Evolutionary conservation across 2,797 vertebrate genomes (phyloP), one percentile per base, ranked within the genome.

Genomic region (Neosilurus mollespiculum): DNA sequence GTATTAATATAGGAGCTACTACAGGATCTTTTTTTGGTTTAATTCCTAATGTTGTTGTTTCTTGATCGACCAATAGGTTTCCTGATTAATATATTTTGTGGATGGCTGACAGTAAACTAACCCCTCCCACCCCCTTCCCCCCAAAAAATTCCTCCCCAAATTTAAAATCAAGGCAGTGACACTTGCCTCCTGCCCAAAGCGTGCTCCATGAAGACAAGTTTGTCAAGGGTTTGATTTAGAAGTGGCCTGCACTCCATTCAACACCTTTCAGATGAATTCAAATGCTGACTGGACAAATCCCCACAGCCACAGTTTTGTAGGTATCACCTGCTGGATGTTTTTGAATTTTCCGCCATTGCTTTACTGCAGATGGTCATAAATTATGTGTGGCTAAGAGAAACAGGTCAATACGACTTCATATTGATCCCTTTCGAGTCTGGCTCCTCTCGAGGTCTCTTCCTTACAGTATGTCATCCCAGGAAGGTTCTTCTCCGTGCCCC

Each of bases 271-370:
- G 16, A 56, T 14, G 54, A 56, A 14, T 16, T 56, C 54, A 43
- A 8, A 43, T 43, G 8, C 43, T 8, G 43, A 43, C 43, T 43
- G 43, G 43, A 43, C 4, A 43, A 43, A 43, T 43, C 43, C 43
- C 4, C 43, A 8, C 8, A 43, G 43, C 43, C 16, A 14, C 2
- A 56, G 54, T 11, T 14, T 16, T 16, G 43, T 24, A 51, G 22
- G 22, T 24, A 51, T 6, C 10, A 12, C 69, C n/a, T 24, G 6
- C 43, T 24, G 66, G 20, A 24, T 24, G 69, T 71, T 51, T 71
- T n/a, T 71, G 22, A 51, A 71, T 71, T n/a, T 71, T 71, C 69
- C 20, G 5, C 43, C 43, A 71, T 51, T 71, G 69, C 43, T 71
- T 51, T 71, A 51, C 43, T 51, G 9, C 43, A 15, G 20, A 14